Evolutionary conservation across 2,113 vertebrate species (phyloP).

Genomic region (Grammomys surdaster): DNA sequence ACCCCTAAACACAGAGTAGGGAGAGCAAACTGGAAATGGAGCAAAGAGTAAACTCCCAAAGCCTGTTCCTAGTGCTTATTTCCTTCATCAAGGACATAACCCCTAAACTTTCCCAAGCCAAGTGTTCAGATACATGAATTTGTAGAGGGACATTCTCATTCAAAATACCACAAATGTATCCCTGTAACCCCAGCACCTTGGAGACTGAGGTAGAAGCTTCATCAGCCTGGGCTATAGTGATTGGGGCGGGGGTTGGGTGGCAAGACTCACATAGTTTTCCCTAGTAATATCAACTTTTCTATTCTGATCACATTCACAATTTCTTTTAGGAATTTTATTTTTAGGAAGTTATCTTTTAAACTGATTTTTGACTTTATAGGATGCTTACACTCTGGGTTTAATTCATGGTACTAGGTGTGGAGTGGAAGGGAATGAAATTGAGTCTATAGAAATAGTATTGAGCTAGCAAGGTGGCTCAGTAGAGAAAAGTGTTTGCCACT

Average conservation of each 20-base stretch:
- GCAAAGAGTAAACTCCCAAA: neutral
- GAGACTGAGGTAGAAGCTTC: neutral
- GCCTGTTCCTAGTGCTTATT: neutral
- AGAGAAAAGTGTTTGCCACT: neutral
- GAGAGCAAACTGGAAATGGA: neutral
- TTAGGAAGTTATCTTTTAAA: neutral
- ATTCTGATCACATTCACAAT: neutral
- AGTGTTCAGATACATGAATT: neutral
- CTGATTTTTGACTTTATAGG: neutral
- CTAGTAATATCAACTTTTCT: neutral
- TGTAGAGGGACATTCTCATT: neutral
- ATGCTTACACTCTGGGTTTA: neutral
- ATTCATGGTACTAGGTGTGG: neutral
- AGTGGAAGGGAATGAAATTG: neutral
- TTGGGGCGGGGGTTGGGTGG: no score
- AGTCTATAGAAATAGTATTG: neutral
- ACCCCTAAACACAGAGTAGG: neutral
- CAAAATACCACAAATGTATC: neutral
- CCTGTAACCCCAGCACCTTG: neutral
- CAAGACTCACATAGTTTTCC: neutral
- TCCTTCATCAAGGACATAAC: neutral
- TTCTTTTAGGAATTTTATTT: neutral
- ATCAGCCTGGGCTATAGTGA: neutral
- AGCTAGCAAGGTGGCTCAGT: neutral
- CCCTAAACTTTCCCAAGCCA: neutral